These are phyloP conservation scores for Cephonodes hylas DNA, from an alignment of 2,888 invertebrate species.

Conservation along the genomic window DNA sequence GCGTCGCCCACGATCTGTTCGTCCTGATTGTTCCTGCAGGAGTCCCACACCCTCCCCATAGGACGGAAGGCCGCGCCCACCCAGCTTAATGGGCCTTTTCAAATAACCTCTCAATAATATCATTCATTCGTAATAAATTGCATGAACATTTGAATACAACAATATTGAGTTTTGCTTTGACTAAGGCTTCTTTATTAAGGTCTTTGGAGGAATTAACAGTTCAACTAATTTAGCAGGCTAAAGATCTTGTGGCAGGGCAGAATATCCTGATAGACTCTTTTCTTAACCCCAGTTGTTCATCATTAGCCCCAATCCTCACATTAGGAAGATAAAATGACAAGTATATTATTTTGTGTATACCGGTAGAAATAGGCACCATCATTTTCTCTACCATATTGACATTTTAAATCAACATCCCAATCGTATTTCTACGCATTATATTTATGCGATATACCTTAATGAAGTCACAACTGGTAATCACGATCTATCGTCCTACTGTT, in stretches of 20 bases:
- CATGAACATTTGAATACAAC: neutral
- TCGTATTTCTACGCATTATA: too few species aligned
- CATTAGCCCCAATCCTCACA: too few species aligned
- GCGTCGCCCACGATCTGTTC: conserved; percentile 39
- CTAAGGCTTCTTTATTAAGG: neutral
- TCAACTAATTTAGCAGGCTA: too few species aligned
- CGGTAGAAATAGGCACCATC: too few species aligned
- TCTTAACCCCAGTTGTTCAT: too few species aligned
- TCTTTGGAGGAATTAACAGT: too few species aligned
- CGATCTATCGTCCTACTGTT: neutral
- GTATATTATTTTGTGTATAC: too few species aligned
- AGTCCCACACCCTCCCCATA: conserved; percentile 20
- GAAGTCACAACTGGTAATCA: neutral
- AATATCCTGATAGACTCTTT: too few species aligned
- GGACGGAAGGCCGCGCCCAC: conserved; percentile 23
- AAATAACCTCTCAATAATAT: conserved; percentile 19
- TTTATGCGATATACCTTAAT: neutral
- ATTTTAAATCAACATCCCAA: too few species aligned
- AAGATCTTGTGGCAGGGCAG: too few species aligned
- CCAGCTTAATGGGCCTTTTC: conserved; percentile 39
- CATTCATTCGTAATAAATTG: neutral
- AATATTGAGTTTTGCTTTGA: neutral
- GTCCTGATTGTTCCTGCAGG: conserved; percentile 24
- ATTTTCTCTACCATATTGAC: too few species aligned
- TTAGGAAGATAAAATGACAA: too few species aligned